Evolutionary conservation across 2,888 invertebrate genomes (phyloP).

Genomic region (Maniola hyperantus): DNA sequence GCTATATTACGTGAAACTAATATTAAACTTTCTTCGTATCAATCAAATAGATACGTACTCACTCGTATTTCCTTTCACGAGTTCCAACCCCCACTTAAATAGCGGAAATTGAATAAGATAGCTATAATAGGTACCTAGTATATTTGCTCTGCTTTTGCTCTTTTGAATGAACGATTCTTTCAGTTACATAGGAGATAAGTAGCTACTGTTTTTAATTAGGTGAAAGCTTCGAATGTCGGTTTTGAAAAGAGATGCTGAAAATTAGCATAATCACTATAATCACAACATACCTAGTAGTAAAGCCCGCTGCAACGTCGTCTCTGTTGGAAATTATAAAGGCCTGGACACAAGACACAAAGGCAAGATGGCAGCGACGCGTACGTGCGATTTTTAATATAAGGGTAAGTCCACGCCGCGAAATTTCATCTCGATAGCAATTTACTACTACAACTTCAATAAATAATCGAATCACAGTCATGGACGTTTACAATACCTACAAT

Average conservation of each 20-base stretch:
- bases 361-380: too few species aligned
- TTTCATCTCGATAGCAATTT: too few species aligned
- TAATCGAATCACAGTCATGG: too few species aligned
- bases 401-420: too few species aligned
- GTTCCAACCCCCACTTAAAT: neutral
- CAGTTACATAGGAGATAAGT: neutral
- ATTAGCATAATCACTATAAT: neutral
- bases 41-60: neutral
- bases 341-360: too few species aligned
- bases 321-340: neutral
- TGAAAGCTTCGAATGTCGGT: neutral
- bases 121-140: neutral
- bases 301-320: neutral
- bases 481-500: too few species aligned
- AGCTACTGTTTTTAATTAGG: constrained; percentile 4
- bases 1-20: too few species aligned
- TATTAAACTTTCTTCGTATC: neutral
- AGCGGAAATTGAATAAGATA: constrained; percentile 10
- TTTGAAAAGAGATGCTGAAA: neutral
- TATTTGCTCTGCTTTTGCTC: neutral
- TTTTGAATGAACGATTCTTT: neutral
- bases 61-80: neutral
- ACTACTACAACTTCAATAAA: too few species aligned
- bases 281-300: neutral
- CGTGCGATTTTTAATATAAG: too few species aligned